phyloP scores from a whole-genome alignment of 2,888 invertebrate species.

The Zygogramma bicolorata region DNA sequence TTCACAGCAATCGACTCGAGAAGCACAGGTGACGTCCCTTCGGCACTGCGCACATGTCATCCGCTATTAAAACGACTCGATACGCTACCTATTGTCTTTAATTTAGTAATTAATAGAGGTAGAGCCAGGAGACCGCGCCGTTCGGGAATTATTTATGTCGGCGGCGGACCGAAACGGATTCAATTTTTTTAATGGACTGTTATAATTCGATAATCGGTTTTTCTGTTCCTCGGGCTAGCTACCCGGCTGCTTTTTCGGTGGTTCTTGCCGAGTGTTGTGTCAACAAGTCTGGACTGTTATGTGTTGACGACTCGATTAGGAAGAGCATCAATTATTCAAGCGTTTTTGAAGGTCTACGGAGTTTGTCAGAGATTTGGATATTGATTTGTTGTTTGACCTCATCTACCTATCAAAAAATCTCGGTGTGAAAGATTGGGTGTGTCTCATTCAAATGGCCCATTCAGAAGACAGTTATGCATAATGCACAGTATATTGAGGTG shows the following conservation, averaged over 20 bases:
- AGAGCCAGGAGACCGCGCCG: neutral
- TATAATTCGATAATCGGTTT: conserved; percentile 42
- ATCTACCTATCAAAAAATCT: no score
- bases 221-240: conserved; percentile 22
- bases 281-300: conserved; percentile 10
- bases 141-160: conserved; percentile 20
- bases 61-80: conserved; percentile 52
- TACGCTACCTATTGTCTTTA: conserved; percentile 59
- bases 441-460: no score
- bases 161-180: conserved; percentile 39
- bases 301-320: conserved; percentile 9
- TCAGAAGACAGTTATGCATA: no score
- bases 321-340: neutral
- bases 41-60: conserved; percentile 58
- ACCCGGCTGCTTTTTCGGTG: neutral
- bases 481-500: no score
- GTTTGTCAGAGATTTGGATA: no score
- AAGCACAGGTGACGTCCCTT: conserved; percentile 17
- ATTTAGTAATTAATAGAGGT: conserved; percentile 59
- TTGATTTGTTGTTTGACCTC: no score
- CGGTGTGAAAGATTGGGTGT: no score
- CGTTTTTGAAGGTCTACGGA: neutral
- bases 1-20: conserved; percentile 1
- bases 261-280: conserved; percentile 17
- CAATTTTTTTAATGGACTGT: conserved; percentile 38